These are phyloP conservation scores for Neostethus bicornis DNA, from an alignment of 2,797 vertebrate species.

Conservation along the genomic window DNA sequence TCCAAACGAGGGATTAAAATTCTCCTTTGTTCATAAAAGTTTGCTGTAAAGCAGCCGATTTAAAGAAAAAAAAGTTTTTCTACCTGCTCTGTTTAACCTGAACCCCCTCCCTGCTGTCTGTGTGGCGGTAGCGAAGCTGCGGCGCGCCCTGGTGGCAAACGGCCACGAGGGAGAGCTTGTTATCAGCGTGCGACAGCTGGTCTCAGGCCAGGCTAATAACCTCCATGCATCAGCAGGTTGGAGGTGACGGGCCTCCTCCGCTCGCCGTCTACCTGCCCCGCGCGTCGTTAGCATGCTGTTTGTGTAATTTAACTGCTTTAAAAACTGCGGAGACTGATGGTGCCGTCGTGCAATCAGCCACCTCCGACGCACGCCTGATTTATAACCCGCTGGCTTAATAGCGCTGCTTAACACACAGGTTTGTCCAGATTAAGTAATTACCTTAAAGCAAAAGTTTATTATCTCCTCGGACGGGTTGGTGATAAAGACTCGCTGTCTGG, in stretches of 20 bases:
- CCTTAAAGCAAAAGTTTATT: constrained; percentile 93
- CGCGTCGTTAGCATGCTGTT: constrained; percentile 86
- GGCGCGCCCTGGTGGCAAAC: not conserved
- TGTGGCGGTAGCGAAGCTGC: not conserved
- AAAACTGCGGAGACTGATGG: constrained; percentile 84
- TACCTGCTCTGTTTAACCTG: not conserved
- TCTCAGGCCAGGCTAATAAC: constrained; percentile 83
- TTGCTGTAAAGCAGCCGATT: not conserved
- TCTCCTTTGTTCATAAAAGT: too few relatives aligned
- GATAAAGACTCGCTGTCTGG: constrained; percentile 82
- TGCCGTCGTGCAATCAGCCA: constrained; percentile 82
- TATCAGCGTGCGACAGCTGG: constrained; percentile 82
- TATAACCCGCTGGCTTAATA: constrained; percentile 86
- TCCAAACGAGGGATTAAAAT: too few relatives aligned
- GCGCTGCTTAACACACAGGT: constrained; percentile 94
- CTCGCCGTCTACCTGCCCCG: constrained; percentile 43
- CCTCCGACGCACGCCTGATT: constrained; percentile 85
- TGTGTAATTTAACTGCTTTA: constrained; percentile 86
- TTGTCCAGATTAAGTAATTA: constrained; percentile 99
- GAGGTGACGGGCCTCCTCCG: constrained; percentile 61
- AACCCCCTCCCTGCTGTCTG: not conserved
- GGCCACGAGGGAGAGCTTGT: constrained; percentile 66
- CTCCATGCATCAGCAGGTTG: constrained; percentile 84
- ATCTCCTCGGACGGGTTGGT: constrained; percentile 81
- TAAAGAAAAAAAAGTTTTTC: not conserved